phyloP scores from a whole-genome alignment of 2,113 vertebrate species.

The Solea solea region DNA sequence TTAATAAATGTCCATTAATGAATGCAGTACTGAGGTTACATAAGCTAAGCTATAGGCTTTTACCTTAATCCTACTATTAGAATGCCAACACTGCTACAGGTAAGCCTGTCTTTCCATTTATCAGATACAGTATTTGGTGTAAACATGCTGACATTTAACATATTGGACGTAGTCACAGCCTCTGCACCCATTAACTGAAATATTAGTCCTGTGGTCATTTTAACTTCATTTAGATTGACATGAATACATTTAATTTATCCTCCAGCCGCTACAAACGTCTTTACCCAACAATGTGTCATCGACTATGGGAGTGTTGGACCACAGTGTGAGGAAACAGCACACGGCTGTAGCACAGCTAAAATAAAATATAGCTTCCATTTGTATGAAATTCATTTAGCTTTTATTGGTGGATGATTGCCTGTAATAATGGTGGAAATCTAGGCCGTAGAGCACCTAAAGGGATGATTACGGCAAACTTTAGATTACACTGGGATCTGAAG shows the following conservation, averaged over 20 bases:
- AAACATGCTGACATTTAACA: background rate
- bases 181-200: background rate
- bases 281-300: background rate
- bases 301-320: background rate
- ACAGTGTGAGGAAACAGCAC: background rate
- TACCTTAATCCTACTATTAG: background rate
- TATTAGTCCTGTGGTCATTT: background rate
- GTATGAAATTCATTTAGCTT: slow-evolving; percentile 49
- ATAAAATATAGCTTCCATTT: slow-evolving; percentile 54
- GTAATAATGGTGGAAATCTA: slow-evolving; percentile 27
- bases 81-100: background rate
- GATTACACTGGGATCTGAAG: slow-evolving; percentile 54
- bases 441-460: slow-evolving; percentile 25
- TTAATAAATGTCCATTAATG: background rate
- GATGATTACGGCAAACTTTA: slow-evolving; percentile 32
- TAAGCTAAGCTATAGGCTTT: background rate
- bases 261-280: background rate
- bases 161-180: background rate
- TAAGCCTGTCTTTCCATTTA: background rate
- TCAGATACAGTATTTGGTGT: background rate
- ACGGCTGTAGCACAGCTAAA: slow-evolving; percentile 1
- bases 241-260: background rate
- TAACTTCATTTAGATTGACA: background rate
- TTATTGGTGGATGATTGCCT: slow-evolving; percentile 52
- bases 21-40: background rate